Percentiles rank a stretch among this genome's conserved stretches.
These are phyloP conservation scores for Saxidomus purpurata DNA, from an alignment of 1,140 invertebrate species.

Conservation along the genomic window DNA sequence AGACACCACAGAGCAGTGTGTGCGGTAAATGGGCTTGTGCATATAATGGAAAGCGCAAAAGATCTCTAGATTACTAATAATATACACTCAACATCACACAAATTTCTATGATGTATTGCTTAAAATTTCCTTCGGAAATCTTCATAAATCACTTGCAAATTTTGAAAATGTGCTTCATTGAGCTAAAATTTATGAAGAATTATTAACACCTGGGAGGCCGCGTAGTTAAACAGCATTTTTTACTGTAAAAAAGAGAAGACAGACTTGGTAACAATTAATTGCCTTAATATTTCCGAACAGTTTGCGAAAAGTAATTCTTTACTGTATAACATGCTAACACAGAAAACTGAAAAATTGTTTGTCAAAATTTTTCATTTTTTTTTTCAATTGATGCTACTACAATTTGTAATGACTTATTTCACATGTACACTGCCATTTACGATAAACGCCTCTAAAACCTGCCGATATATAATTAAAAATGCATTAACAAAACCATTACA, in stretches of 20 bases:
- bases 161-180: slow-evolving; percentile 54
- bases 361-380: no score
- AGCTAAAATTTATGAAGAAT: slow-evolving; percentile 53
- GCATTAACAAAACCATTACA: neutral
- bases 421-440: no score
- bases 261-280: no score
- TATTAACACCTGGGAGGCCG: slow-evolving; percentile 55
- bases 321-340: no score
- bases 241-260: neutral
- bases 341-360: no score
- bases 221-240: neutral
- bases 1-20: slow-evolving; percentile 28
- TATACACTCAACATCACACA: slow-evolving; percentile 44
- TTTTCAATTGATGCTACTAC: no score
- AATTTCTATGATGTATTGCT: slow-evolving; percentile 46
- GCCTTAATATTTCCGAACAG: no score
- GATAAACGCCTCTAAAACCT: neutral
- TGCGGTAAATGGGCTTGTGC: slow-evolving; percentile 42
- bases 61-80: slow-evolving; percentile 60
- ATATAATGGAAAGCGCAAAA: slow-evolving; percentile 10
- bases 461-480: neutral
- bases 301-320: no score
- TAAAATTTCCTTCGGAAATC: slow-evolving; percentile 17
- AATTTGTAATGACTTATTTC: no score
- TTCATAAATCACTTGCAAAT: slow-evolving; percentile 63